Conservation (phyloP, 2,797 vertebrate species). For the Enoplosus armatus region DNA sequence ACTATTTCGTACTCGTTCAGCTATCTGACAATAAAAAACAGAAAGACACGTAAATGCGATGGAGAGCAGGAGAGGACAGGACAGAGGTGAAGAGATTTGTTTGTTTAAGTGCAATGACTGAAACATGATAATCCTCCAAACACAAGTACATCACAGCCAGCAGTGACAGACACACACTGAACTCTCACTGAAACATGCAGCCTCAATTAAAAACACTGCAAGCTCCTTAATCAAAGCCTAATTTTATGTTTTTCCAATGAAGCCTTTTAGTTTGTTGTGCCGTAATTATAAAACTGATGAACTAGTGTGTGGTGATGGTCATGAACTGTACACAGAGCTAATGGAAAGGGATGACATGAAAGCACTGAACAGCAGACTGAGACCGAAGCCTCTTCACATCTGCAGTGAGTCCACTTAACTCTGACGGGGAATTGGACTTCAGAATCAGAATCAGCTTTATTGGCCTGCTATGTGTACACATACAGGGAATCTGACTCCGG, state of each 20-base stretch:
- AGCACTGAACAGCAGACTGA: slow-evolving; percentile 41
- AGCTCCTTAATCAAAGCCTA: slow-evolving; percentile 25
- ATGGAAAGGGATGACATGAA: slow-evolving; percentile 52
- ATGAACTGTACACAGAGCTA: slow-evolving; percentile 39
- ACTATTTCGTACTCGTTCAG: background rate
- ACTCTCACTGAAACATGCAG: slow-evolving; percentile 3
- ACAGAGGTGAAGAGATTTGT: background rate
- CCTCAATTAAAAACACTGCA: background rate
- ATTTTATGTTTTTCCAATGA: slow-evolving; percentile 22
- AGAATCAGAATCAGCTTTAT: too few relatives aligned
- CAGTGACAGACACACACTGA: slow-evolving; percentile 5
- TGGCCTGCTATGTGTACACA: too few relatives aligned
- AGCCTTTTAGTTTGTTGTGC: slow-evolving; percentile 10
- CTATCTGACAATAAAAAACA: background rate
- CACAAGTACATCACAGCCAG: slow-evolving; percentile 7
- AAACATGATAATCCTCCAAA: slow-evolving; percentile 3
- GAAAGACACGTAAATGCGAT: background rate
- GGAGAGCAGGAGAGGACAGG: background rate
- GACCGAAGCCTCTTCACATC: slow-evolving; percentile 39
- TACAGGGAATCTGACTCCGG: too few relatives aligned
- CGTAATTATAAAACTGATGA: slow-evolving; percentile 31
- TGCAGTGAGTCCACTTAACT: slow-evolving; percentile 54
- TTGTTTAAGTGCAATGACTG: background rate
- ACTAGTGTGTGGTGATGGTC: background rate
- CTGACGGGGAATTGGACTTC: slow-evolving; percentile 46